Conservation (phyloP, 2,113 vertebrate species). For the Dasyurus viverrinus region DNA sequence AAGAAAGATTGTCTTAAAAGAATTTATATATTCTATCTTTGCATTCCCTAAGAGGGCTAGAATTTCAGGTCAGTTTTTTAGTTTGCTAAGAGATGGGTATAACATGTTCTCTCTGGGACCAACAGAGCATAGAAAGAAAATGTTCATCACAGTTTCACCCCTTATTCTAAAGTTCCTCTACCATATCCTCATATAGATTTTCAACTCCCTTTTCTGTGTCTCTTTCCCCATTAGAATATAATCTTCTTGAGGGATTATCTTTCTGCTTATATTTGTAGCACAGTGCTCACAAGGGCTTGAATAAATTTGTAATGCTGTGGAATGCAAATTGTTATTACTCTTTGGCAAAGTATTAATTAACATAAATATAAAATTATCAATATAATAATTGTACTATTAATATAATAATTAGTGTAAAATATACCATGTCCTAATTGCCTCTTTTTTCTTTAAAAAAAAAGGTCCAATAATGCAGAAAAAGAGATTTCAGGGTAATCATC, state of each 20-base stretch:
- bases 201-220: background rate
- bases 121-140: background rate
- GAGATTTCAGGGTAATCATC: constrained; percentile 64
- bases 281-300: background rate
- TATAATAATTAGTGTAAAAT: background rate
- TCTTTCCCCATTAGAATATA: background rate
- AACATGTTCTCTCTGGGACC: background rate
- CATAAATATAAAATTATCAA: background rate
- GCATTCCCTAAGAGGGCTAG: background rate
- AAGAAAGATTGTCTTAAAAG: background rate
- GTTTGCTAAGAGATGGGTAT: background rate
- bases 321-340: background rate
- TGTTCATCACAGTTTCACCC: background rate
- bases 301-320: background rate
- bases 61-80: background rate
- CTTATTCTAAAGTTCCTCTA: background rate
- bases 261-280: background rate
- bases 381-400: background rate
- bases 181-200: background rate
- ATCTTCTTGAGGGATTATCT: background rate
- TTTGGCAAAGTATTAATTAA: background rate
- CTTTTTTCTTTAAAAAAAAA: background rate
- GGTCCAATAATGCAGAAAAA: constrained; percentile 73
- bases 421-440: background rate
- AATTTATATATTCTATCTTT: background rate